phyloP scores from a whole-genome alignment of 1,140 invertebrate species.

The Aphaenogaster floridana region DNA sequence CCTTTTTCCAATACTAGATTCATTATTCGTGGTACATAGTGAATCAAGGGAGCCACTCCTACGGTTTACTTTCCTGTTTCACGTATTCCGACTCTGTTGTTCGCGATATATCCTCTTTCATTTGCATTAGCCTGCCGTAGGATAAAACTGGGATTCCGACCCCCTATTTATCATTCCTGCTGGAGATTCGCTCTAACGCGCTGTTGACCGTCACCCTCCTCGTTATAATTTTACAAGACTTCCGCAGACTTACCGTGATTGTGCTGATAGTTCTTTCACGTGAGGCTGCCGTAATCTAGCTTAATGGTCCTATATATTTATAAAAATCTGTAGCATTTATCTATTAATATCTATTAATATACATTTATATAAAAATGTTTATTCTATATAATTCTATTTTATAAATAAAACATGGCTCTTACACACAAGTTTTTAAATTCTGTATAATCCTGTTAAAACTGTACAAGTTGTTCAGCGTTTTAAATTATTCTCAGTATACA shows the following conservation, averaged over 20 bases:
- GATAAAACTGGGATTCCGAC: constrained; percentile 40
- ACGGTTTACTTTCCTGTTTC: constrained; percentile 1
- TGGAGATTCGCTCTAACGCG: constrained; percentile 39
- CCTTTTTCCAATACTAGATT: background rate
- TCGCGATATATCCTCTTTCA: constrained; percentile 35
- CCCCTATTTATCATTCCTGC: constrained; percentile 45
- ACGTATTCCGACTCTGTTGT: constrained; percentile 21
- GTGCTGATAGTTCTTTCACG: background rate
- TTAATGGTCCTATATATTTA: background rate
- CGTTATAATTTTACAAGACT: constrained; percentile 23
- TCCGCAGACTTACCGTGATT: background rate
- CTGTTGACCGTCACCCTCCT: constrained; percentile 21
- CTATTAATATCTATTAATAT: background rate
- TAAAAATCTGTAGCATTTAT: background rate
- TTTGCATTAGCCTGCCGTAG: constrained; percentile 48
- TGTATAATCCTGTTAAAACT: background rate
- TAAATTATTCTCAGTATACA: background rate
- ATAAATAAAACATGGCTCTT: background rate
- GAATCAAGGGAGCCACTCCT: background rate
- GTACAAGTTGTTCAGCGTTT: background rate
- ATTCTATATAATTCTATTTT: background rate
- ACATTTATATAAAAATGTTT: background rate
- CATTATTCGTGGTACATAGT: constrained; percentile 8
- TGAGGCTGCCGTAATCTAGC: background rate
- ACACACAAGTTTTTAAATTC: background rate